A percentile compares a stretch with the other conserved stretches of the same genome.
Evolutionary conservation across 2,113 vertebrate genomes (phyloP).

Genomic region (Corvus hawaiiensis): DNA sequence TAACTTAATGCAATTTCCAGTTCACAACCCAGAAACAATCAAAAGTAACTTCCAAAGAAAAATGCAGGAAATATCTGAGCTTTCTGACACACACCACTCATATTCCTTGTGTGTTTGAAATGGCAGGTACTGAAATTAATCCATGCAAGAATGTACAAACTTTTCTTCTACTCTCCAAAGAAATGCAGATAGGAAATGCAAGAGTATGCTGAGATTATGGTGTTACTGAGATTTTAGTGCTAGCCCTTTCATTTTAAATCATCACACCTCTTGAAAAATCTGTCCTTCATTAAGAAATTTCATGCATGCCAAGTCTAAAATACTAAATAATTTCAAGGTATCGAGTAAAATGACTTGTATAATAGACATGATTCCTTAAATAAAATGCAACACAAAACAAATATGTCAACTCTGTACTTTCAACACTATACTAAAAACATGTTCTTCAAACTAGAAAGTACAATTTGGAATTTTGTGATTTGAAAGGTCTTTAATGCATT

Average conservation of each 20-base stretch:
- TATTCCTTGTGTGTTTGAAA: background rate
- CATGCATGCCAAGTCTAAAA: background rate
- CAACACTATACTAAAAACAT: background rate
- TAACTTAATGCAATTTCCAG: constrained; percentile 20
- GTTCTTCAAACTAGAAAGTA: background rate
- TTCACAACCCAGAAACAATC: background rate
- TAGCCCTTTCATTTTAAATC: background rate
- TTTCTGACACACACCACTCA: background rate
- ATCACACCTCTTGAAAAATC: background rate
- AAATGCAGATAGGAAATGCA: background rate
- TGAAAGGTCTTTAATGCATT: background rate
- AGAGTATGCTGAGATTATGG: background rate
- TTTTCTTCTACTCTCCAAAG: background rate
- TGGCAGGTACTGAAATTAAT: background rate
- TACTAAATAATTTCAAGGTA: background rate
- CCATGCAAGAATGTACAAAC: background rate
- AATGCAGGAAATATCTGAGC: background rate
- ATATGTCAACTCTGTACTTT: background rate
- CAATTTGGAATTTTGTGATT: background rate
- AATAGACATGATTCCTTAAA: background rate
- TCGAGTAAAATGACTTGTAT: background rate
- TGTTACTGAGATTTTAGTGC: background rate
- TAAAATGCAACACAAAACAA: background rate
- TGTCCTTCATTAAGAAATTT: background rate
- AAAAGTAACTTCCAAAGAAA: background rate